Evolutionary conservation across 2,797 vertebrate genomes (phyloP).

Genomic region (Sandelia bainsii): DNA sequence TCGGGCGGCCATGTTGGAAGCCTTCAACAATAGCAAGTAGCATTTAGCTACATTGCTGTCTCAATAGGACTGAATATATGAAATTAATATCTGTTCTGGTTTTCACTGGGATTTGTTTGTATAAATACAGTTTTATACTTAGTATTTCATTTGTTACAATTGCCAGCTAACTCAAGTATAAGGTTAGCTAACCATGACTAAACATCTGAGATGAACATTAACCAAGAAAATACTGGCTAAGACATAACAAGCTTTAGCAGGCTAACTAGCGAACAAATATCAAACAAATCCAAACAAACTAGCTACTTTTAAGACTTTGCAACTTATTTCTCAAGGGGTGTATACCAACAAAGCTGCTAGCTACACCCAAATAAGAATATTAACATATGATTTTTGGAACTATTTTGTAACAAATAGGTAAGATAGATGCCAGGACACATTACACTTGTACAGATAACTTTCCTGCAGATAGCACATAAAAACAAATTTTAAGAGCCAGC

Average conservation of each 20-base stretch:
- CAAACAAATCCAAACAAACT: constrained; percentile 2
- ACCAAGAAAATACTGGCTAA: constrained; percentile 1
- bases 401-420: not conserved
- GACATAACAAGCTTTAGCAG: constrained; percentile 12
- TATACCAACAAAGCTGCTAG: constrained; percentile 6
- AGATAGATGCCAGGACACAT: not conserved
- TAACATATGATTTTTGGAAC: not conserved
- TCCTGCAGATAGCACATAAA: not conserved
- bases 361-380: not conserved
- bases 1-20: not conserved
- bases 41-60: not conserved
- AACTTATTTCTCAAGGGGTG: not conserved
- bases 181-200: not conserved
- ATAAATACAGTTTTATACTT: not conserved
- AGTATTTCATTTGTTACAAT: constrained; percentile 12
- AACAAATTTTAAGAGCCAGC: constrained; percentile 1
- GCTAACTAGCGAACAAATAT: constrained; percentile 20
- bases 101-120: not conserved
- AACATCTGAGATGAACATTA: constrained; percentile 2
- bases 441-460: no score
- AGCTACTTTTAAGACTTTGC: not conserved
- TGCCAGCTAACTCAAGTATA: not conserved
- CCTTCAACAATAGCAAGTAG: not conserved
- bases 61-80: not conserved
- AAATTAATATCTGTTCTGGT: not conserved